phyloP scores from a whole-genome alignment of 2,113 vertebrate species.

The Apistogramma diplotaenia region DNA sequence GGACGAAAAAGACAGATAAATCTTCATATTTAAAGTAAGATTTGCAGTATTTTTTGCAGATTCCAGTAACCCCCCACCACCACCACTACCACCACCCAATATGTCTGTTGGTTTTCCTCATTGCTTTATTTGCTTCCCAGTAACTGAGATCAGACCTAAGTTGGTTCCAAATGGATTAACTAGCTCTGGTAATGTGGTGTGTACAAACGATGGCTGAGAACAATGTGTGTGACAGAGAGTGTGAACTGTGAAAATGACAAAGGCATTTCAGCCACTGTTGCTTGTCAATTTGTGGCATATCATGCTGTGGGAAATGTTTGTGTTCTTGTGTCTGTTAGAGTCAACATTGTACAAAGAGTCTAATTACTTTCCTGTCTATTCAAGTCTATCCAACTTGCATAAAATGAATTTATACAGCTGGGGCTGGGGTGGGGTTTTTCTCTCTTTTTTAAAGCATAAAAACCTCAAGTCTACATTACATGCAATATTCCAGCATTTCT shows the following conservation, averaged over 20 bases:
- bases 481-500: not conserved
- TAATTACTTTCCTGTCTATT: not conserved
- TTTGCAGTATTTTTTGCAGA: not conserved
- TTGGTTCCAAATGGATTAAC: not conserved
- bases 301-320: constrained; percentile 1
- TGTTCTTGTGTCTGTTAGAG: not conserved
- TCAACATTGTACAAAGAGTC: not conserved
- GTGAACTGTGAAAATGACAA: not conserved
- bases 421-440: not conserved
- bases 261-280: not conserved
- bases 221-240: not conserved
- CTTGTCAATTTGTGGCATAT: not conserved
- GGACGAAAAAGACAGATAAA: not conserved
- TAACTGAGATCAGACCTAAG: not conserved
- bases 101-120: not conserved
- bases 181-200: not conserved
- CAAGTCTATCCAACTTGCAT: not conserved
- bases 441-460: not conserved
- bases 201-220: not conserved
- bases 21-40: not conserved
- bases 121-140: not conserved
- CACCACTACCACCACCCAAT: not conserved
- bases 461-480: not conserved
- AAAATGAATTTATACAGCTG: not conserved
- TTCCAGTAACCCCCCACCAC: too few species aligned